Conservation (phyloP, 2,888 invertebrate genomes). For the Nomada goodeniana region DNA sequence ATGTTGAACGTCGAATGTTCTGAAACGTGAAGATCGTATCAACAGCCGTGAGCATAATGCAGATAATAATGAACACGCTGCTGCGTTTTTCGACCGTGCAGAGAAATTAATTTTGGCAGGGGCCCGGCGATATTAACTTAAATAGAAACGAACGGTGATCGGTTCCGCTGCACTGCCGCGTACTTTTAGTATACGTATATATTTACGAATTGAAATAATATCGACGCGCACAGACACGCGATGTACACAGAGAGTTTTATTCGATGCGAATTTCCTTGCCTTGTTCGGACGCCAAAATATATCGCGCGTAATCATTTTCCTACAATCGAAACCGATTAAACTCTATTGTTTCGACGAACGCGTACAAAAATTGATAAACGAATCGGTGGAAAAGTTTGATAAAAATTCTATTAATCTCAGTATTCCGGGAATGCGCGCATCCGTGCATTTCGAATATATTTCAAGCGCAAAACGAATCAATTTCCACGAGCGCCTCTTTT, state of each 20-base stretch:
- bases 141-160: not conserved
- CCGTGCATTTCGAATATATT: too few relatives aligned
- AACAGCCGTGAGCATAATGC: not conserved
- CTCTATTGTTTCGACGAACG: too few relatives aligned
- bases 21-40: not conserved
- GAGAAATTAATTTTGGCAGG: not conserved
- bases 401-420: not conserved
- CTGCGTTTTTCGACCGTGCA: too few relatives aligned
- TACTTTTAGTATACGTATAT: not conserved
- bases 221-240: not conserved
- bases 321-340: not conserved
- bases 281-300: not conserved
- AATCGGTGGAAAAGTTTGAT: not conserved
- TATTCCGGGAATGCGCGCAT: too few relatives aligned
- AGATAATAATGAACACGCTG: not conserved
- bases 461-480: too few relatives aligned
- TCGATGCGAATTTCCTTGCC: not conserved
- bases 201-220: not conserved
- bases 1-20: not conserved
- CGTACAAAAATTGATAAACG: not conserved
- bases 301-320: not conserved
- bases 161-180: not conserved
- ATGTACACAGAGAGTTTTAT: not conserved
- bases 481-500: too few relatives aligned
- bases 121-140: not conserved